Conservation (phyloP, 2,888 invertebrate genomes). For the Eupsilia transversa region DNA sequence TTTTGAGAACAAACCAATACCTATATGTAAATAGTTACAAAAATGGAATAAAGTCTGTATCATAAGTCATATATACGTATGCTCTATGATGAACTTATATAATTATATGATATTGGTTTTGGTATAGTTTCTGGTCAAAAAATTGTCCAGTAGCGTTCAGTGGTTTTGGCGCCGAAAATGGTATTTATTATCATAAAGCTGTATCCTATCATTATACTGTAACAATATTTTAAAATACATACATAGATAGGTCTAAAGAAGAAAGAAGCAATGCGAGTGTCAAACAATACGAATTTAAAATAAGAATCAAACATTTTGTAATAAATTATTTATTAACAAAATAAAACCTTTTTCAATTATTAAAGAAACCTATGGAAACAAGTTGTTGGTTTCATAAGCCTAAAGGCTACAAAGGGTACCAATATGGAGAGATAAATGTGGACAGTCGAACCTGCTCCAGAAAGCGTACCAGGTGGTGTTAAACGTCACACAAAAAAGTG, state of each 20-base stretch:
- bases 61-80: neutral
- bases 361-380: neutral
- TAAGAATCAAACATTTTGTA: neutral
- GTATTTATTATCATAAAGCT: neutral
- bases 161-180: neutral
- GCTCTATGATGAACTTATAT: too few relatives aligned
- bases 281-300: neutral
- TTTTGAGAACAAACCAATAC: too few relatives aligned
- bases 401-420: neutral
- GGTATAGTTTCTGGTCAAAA: neutral
- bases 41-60: too few relatives aligned
- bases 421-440: neutral
- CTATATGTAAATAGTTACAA: too few relatives aligned
- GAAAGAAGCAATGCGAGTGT: neutral
- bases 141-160: neutral
- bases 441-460: neutral
- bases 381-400: neutral
- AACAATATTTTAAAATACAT: neutral
- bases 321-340: neutral
- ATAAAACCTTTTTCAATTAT: neutral
- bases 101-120: too few relatives aligned
- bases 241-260: neutral
- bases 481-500: too few relatives aligned
- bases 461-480: too few relatives aligned
- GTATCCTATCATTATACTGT: neutral